Evolutionary conservation across 2,797 vertebrate genomes (phyloP).

Genomic region (Mormyrus proboscirostris): DNA sequence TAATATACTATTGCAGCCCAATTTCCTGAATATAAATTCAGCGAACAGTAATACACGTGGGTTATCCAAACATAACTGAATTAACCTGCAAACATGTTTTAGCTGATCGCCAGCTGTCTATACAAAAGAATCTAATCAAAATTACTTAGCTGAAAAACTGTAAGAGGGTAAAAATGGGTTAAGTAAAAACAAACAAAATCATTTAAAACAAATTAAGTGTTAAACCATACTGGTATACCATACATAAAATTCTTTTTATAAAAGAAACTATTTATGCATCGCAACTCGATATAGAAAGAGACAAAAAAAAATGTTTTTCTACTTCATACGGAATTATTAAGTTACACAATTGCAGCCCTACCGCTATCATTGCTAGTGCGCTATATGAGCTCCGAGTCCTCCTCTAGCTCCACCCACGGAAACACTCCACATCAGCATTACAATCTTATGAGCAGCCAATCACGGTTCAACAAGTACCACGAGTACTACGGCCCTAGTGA

Average conservation of each 20-base stretch:
- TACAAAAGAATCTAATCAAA: neutral
- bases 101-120: neutral
- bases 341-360: neutral
- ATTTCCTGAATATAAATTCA: neutral
- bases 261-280: neutral
- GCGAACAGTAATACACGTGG: neutral
- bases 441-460: constrained; percentile 49
- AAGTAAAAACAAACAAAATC: neutral
- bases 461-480: constrained; percentile 53
- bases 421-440: constrained; percentile 62
- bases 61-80: constrained; percentile 4
- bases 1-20: neutral
- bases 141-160: neutral
- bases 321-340: neutral
- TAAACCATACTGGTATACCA: neutral
- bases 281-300: neutral
- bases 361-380: neutral
- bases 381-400: neutral
- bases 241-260: neutral
- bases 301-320: neutral
- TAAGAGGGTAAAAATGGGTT: neutral
- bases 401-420: constrained; percentile 38
- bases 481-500: constrained; percentile 36
- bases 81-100: neutral
- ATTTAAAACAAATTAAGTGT: neutral